These are phyloP conservation scores for Saguinus midas DNA, from an alignment of 2,113 vertebrate species.

Conservation along the genomic window DNA sequence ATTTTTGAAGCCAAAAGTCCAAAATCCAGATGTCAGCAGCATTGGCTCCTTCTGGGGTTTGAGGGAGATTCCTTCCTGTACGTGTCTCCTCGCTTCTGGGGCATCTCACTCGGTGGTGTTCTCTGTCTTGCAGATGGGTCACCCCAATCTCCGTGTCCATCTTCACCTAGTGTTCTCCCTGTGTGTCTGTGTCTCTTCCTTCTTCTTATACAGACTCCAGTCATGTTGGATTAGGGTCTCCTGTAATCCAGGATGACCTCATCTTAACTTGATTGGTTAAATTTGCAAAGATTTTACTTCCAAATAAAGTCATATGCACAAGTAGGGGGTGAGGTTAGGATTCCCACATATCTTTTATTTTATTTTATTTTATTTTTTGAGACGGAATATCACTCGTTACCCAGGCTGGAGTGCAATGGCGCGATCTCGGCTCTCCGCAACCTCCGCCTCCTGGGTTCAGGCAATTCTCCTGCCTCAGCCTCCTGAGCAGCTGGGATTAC, in stretches of 20 bases:
- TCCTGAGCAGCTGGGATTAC: no score
- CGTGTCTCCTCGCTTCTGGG: rapidly evolving
- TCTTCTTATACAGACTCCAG: not conserved
- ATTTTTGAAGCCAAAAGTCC: not conserved
- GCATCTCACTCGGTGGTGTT: no score
- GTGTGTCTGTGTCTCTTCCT: no score
- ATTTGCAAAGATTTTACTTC: not conserved
- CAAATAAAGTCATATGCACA: not conserved
- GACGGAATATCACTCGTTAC: no score
- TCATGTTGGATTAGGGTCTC: not conserved
- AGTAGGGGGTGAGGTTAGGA: not conserved
- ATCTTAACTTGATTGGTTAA: not conserved
- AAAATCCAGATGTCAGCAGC: not conserved
- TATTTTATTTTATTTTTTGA: no score
- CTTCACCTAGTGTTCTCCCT: not conserved
- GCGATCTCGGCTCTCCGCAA: no score
- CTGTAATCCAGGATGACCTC: not conserved
- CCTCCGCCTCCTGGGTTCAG: no score
- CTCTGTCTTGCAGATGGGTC: not conserved
- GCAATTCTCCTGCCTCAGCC: no score
- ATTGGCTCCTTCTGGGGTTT: rapidly evolving
- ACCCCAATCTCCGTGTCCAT: rapidly evolving
- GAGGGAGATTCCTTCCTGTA: not conserved
- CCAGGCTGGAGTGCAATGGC: no score
- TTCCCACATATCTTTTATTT: rapidly evolving